phyloP scores from a whole-genome alignment of 2,888 invertebrate species.

The Sthenelais limicola region DNA sequence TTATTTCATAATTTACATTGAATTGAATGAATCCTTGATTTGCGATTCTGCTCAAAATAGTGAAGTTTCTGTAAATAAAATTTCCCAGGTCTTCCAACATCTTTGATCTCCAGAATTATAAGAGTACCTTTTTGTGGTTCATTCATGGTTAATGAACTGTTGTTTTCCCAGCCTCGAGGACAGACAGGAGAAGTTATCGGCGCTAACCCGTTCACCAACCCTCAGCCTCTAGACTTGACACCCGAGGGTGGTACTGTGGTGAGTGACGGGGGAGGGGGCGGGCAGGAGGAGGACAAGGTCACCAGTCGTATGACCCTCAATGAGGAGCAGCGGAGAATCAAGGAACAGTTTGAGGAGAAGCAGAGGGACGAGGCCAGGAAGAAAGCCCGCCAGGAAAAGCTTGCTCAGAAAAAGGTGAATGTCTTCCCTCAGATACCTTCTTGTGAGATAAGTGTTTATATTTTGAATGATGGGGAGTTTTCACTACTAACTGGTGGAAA shows the following conservation, averaged over 20 bases:
- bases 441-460: no score
- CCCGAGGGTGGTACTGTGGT: background rate
- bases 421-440: no score
- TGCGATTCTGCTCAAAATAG: no score
- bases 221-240: slow-evolving; percentile 25
- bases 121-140: no score
- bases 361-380: slow-evolving; percentile 49
- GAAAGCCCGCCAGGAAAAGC: slow-evolving; percentile 39
- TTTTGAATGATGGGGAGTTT: no score
- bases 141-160: background rate
- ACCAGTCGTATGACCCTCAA: slow-evolving; percentile 61
- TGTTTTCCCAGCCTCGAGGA: background rate
- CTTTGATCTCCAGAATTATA: no score
- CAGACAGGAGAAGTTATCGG: slow-evolving; percentile 4
- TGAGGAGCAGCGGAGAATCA: slow-evolving; percentile 58
- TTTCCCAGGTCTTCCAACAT: no score
- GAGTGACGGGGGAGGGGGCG: background rate
- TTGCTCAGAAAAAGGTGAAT: slow-evolving; percentile 49
- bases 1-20: no score
- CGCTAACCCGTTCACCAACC: slow-evolving; percentile 43
- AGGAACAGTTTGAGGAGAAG: slow-evolving; percentile 48
- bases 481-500: no score
- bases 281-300: slow-evolving; percentile 55
- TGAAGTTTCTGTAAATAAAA: no score
- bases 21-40: no score